Conservation (phyloP, 2,113 vertebrate species). For the Tichodroma muraria region DNA sequence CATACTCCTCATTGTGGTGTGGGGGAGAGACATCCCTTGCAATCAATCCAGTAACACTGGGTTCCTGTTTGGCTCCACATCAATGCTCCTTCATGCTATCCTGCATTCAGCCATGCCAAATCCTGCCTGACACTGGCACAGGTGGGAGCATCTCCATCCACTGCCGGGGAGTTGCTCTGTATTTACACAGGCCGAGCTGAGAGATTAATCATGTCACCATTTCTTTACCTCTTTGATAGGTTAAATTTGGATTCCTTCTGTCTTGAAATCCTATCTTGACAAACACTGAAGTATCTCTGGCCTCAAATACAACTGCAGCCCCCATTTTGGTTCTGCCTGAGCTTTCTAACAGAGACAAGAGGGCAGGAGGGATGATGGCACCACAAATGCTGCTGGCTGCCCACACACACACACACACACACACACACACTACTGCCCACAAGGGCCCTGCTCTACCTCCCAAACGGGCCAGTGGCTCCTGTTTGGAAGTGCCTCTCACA, state of each 20-base stretch:
- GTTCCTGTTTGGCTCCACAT: background rate
- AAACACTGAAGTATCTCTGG: background rate
- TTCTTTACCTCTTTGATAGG: background rate
- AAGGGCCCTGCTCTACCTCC: background rate
- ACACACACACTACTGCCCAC: rapidly evolving
- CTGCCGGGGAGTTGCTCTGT: background rate
- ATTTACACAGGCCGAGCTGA: background rate
- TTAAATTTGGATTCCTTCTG: background rate
- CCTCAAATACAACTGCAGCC: rapidly evolving
- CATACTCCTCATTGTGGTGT: background rate
- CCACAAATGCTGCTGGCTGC: background rate
- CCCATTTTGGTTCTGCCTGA: background rate
- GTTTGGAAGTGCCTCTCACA: background rate
- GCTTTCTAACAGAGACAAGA: background rate
- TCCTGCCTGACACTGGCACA: background rate
- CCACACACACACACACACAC: background rate
- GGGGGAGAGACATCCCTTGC: background rate
- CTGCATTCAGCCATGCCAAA: background rate
- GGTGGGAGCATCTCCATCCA: background rate
- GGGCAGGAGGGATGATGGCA: background rate
- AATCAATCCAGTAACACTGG: background rate
- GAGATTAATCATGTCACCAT: background rate
- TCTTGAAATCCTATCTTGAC: background rate
- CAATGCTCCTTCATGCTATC: background rate
- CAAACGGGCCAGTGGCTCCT: background rate